Evolutionary conservation across 2,113 vertebrate genomes (phyloP), one percentile per base, ranked within the genome.

Genomic region (Phaethon lepturus): DNA sequence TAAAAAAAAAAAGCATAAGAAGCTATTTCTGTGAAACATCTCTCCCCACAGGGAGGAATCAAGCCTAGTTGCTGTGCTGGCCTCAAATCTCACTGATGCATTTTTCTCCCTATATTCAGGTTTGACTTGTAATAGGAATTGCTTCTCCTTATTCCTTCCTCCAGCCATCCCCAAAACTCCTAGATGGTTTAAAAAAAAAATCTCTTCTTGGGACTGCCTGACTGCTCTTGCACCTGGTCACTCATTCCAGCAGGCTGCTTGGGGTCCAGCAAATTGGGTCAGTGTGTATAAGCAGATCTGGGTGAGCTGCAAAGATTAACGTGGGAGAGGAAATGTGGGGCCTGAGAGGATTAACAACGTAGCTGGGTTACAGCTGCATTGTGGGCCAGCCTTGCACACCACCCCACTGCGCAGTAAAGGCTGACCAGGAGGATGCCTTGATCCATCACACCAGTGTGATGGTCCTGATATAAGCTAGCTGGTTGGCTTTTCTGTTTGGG

Each of bases 91-190:
- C 86, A 69, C 35, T 45, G 26, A 40, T 89, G 38, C 49, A 26
- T 91, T 95, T 94, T 72, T 75, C 26, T 73, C 44, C 82, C 44
- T 89, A 0, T 72, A 63, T 45, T 86, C 86, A 72, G 33, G 26
- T 81, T 67, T 72, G n/a, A 67, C 47, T 90, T 56, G 33, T 67
- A 42, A 31, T 56, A 93, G 85, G 90, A 93, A 82, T 82, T 33
- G 3, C 91, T 96, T 94, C 93, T 96, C 90, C 86, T 81, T 45
- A 68, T 82, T 92, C 94, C 88, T 78, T 82, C 45, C 81, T 97
- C 87, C 73, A 91, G 86, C 53, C 67, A 88, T 75, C 56, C 90
- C 92, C 77, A 92, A 93, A 94, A 85, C 90, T 94, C 60, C 49
- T 62, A 68, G 47, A 45, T 68, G 40, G 56, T 86, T 74, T 72